phyloP scores from a whole-genome alignment of 2,888 invertebrate genomes.

The Drosophila anomelani region DNA sequence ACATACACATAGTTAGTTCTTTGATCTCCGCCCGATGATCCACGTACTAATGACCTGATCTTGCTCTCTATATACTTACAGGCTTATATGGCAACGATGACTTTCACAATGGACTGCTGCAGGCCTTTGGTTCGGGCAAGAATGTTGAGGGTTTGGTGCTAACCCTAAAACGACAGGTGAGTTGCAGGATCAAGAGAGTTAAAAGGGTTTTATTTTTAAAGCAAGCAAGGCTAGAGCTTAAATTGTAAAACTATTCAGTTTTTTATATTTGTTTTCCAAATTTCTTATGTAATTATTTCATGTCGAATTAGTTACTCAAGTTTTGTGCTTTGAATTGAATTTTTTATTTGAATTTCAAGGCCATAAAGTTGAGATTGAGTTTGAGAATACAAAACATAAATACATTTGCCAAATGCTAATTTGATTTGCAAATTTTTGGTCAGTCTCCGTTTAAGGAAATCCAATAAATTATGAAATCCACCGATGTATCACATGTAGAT shows the following conservation, averaged over 20 bases:
- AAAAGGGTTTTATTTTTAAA: neutral
- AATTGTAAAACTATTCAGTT: too few species aligned
- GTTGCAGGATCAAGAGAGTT: constrained; percentile 9
- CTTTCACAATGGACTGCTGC: constrained; percentile 94
- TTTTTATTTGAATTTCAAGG: neutral
- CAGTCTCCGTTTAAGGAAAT: neutral
- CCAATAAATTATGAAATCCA: constrained; percentile 7
- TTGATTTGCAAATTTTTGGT: neutral
- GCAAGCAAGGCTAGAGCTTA: neutral
- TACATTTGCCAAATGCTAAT: constrained; percentile 3
- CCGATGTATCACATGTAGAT: neutral
- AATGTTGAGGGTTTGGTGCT: constrained; percentile 92
- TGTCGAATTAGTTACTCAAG: too few species aligned
- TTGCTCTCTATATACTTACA: constrained; percentile 44
- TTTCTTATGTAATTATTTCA: too few species aligned
- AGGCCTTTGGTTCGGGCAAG: constrained; percentile 91
- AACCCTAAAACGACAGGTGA: constrained; percentile 92
- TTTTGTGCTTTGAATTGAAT: too few species aligned
- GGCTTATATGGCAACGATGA: constrained; percentile 97
- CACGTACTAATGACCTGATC: neutral
- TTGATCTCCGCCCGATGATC: constrained; percentile 4
- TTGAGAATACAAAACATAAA: neutral
- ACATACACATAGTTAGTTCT: neutral
- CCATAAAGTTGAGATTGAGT: neutral
- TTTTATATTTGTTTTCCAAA: too few species aligned